Evolutionary conservation across 2,888 invertebrate species (phyloP).

Genomic region (Linyphia triangularis): DNA sequence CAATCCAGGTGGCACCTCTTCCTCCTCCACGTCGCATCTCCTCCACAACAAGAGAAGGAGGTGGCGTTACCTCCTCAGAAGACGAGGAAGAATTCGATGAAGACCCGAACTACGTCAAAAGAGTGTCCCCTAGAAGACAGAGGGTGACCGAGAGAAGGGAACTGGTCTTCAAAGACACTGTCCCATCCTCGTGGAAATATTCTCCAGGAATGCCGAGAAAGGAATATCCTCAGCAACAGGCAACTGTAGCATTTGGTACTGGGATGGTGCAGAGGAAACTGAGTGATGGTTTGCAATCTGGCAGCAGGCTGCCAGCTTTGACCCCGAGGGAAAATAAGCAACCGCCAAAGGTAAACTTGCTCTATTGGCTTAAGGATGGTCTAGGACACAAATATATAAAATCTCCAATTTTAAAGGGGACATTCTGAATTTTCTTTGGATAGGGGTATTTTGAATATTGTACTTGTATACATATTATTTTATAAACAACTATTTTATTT

Average conservation of each 20-base stretch:
- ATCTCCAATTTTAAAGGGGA: too few species aligned
- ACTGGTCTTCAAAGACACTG: slow-evolving; percentile 53
- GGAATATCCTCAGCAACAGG: slow-evolving; percentile 15
- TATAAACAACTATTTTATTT: too few species aligned
- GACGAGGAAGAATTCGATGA: slow-evolving; percentile 39
- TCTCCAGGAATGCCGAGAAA: slow-evolving; percentile 57
- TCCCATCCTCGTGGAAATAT: slow-evolving; percentile 61
- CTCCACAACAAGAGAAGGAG: background rate
- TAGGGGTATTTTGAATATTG: too few species aligned
- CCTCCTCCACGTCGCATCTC: background rate
- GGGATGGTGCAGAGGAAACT: slow-evolving; percentile 31
- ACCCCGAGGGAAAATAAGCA: slow-evolving; percentile 59
- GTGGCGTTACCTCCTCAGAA: slow-evolving; percentile 37
- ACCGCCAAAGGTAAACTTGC: slow-evolving; percentile 43
- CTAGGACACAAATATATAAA: too few species aligned
- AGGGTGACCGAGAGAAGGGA: slow-evolving; percentile 7
- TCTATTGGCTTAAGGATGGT: too few species aligned
- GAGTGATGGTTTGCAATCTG: background rate
- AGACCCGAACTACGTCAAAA: background rate
- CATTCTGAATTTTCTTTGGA: too few species aligned
- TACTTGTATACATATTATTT: too few species aligned
- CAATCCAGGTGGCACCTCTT: too few species aligned
- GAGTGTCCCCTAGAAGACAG: slow-evolving; percentile 11
- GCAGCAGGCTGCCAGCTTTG: slow-evolving; percentile 43
- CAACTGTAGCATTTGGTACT: slow-evolving; percentile 27